Base-by-base conservation (phyloP, 2,797 vertebrate genomes). In the Fundulus diaphanus region DNA sequence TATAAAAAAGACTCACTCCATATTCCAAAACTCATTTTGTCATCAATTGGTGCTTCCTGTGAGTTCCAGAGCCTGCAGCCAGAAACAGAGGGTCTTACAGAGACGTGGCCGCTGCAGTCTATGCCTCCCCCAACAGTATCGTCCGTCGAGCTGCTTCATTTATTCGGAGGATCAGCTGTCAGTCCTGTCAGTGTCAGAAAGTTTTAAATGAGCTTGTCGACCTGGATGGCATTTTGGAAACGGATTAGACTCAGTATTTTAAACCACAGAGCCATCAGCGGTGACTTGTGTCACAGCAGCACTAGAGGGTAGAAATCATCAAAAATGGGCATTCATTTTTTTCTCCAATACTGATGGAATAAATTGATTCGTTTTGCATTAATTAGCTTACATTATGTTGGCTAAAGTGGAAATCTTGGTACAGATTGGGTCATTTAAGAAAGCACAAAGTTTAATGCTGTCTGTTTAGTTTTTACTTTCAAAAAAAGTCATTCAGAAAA, bases 151-250 rank as follows among this genome's bases (percentile, higher is more conserved):
- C 37, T 76, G 79, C 87, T 92, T 84, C 87, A 91, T 93, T 94
- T 92, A 82, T 87, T 87, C 73, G 24, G 54, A 83, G 86, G 85
- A 84, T 91, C 88, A 65, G 86, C 90, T 86, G 93, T 93, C 93
- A 92, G 85, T 85, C 79, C 81, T 20, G 87, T 84, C 89, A 80
- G 78, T 71, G 85, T 81, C 81, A 85, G 83, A 76, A 80, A 83
- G 74, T 91, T 89, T 90, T 82, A 93, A 93, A 92, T 88, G 90
- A 92, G 89, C 87, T 72, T 12, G 46, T 82, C 15, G 81, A 90
- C 86, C 90, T 89, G 88, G 89, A 79, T 81, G 67, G 51, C 73
- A n/a, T 79, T 75, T 77, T 66, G 79, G 82, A 78, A 81, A 74
- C 7, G 88, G 88, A 90, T 90, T 85, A 88, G 80, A 82, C 80